Conservation (phyloP, 2,797 vertebrate species). For the Potorous gilbertii region DNA sequence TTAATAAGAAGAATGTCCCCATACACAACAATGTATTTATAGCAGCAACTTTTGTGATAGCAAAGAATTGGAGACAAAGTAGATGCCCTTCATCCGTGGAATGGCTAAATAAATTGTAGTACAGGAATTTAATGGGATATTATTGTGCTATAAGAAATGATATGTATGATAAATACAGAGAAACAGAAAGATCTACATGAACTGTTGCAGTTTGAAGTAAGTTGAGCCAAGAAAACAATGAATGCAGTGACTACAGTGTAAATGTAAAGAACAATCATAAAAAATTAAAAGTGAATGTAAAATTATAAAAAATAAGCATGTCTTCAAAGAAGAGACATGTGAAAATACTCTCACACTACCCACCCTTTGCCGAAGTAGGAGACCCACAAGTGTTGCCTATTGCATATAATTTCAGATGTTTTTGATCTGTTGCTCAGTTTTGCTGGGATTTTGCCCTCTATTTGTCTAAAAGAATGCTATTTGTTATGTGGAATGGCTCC, state of each 20-base stretch:
- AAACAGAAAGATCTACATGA: background rate
- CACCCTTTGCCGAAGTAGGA: background rate
- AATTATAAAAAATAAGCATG: background rate
- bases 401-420: background rate
- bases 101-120: no score
- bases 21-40: background rate
- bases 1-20: background rate
- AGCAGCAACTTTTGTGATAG: background rate
- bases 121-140: background rate
- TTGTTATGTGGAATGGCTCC: no score
- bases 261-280: background rate
- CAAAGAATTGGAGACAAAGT: background rate
- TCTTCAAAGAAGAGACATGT: background rate
- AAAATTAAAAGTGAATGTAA: background rate
- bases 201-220: background rate
- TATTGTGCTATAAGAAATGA: background rate
- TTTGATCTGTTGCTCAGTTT: background rate
- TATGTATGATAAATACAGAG: background rate
- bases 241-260: background rate
- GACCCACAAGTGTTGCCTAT: background rate
- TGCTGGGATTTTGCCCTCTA: no score
- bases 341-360: background rate
- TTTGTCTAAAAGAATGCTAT: no score
- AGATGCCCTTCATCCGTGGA: background rate
- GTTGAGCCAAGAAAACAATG: background rate